Conservation (phyloP, 2,888 invertebrate species). For the Melikaiella ostensackeni region DNA sequence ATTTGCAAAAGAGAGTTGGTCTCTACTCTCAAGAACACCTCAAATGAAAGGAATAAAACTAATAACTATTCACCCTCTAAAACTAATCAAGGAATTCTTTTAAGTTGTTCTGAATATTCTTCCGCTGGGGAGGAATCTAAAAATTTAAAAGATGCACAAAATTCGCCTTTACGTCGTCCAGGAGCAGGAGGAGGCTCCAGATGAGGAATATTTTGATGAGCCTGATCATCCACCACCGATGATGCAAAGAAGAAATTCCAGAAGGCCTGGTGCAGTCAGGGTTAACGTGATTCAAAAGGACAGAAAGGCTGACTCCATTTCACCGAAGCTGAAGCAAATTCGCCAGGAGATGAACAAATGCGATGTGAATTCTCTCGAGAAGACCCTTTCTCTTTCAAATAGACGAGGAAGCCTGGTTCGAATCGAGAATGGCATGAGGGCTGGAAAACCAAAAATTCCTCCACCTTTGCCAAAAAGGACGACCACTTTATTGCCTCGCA, state of each 20-base stretch:
- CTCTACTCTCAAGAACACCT: neutral
- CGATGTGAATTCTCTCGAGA: slow-evolving; percentile 21
- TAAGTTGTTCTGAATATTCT: neutral
- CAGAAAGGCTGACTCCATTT: slow-evolving; percentile 48
- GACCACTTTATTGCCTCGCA: slow-evolving; percentile 47
- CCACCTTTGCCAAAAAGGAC: slow-evolving; percentile 18
- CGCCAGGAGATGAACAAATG: slow-evolving; percentile 50
- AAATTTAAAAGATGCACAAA: slow-evolving; percentile 60
- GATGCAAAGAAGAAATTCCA: slow-evolving; percentile 62
- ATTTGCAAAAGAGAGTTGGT: neutral
- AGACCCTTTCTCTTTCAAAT: slow-evolving; percentile 14
- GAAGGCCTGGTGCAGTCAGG: slow-evolving; percentile 59
- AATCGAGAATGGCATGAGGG: slow-evolving; percentile 7
- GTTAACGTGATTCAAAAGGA: slow-evolving; percentile 59
- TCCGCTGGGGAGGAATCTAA: neutral
- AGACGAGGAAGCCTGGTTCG: slow-evolving; percentile 18
- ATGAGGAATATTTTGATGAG: slow-evolving; percentile 57
- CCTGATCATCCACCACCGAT: slow-evolving; percentile 54
- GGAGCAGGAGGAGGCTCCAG: slow-evolving; percentile 60
- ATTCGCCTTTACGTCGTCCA: slow-evolving; percentile 65
- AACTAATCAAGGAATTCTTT: neutral
- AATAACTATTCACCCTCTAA: neutral
- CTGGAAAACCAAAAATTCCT: slow-evolving; percentile 41
- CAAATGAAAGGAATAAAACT: neutral
- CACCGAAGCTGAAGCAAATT: slow-evolving; percentile 55